phyloP scores from a whole-genome alignment of 2,113 vertebrate species.

The Gopherus evgoodei region DNA sequence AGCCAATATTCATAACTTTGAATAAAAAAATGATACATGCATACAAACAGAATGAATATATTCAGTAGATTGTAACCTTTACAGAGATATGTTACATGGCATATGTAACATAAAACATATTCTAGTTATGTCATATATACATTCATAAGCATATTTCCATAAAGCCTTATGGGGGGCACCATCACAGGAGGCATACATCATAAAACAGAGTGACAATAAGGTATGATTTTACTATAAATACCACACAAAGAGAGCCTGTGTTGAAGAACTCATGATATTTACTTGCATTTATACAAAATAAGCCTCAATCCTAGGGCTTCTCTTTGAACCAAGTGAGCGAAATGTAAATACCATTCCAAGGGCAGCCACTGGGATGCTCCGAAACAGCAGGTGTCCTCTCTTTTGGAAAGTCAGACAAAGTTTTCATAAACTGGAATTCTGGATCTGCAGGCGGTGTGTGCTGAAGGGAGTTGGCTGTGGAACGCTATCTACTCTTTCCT shows the following conservation, averaged over 20 bases:
- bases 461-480: background rate
- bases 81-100: no score
- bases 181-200: background rate
- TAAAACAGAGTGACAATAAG: background rate
- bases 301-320: background rate
- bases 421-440: background rate
- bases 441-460: background rate
- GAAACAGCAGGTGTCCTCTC: accelerated
- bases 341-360: background rate
- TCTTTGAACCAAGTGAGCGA: background rate
- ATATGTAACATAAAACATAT: no score
- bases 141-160: no score
- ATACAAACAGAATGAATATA: no score
- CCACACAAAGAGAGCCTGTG: constrained; percentile 55
- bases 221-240: background rate
- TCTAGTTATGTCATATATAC: no score
- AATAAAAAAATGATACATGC: no score
- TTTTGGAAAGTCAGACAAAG: background rate
- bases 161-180: no score
- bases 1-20: no score
- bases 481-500: background rate
- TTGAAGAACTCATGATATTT: background rate
- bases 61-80: no score
- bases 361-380: background rate
- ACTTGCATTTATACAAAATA: background rate